Conservation (phyloP, 37 sponge, comb jelly and placozoan genomes). For the Tethya wilhelma region DNA sequence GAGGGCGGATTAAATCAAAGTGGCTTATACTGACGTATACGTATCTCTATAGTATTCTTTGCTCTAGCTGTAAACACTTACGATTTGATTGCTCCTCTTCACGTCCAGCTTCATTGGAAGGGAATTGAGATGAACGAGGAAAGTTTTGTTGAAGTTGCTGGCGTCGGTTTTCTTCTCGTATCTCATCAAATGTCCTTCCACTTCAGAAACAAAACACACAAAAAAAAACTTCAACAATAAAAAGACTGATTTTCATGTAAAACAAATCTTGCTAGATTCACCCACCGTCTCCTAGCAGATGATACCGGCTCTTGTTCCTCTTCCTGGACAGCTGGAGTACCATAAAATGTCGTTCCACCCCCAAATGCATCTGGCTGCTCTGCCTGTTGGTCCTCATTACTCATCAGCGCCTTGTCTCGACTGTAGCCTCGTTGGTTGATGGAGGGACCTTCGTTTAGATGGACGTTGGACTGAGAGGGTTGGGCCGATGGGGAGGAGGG, state of each 20-base stretch:
- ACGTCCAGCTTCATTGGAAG: neutral
- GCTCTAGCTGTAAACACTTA: too few species aligned
- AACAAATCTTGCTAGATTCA: too few species aligned
- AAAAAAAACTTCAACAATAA: neutral
- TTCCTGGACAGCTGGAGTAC: too few species aligned
- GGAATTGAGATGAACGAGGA: neutral
- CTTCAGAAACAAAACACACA: neutral
- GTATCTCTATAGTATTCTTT: too few species aligned
- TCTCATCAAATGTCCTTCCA: constrained; percentile 80
- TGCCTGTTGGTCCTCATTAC: neutral
- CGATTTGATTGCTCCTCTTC: too few species aligned
- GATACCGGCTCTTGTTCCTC: neutral
- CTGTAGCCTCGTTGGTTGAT: neutral
- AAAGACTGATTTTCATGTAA: too few species aligned
- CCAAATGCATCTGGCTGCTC: constrained; percentile 56
- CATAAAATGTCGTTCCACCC: neutral
- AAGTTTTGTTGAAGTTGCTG: constrained; percentile 35
- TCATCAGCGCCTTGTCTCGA: constrained; percentile 2
- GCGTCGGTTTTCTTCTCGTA: constrained; percentile 64
- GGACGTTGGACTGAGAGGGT: neutral
- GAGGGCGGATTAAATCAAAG: neutral
- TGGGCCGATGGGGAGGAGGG: too few species aligned
- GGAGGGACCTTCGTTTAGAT: constrained; percentile 1
- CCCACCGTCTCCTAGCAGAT: too few species aligned
- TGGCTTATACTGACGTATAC: neutral